Base-by-base conservation (phyloP, 2,797 vertebrate species). In the Acanthiza pusilla region DNA sequence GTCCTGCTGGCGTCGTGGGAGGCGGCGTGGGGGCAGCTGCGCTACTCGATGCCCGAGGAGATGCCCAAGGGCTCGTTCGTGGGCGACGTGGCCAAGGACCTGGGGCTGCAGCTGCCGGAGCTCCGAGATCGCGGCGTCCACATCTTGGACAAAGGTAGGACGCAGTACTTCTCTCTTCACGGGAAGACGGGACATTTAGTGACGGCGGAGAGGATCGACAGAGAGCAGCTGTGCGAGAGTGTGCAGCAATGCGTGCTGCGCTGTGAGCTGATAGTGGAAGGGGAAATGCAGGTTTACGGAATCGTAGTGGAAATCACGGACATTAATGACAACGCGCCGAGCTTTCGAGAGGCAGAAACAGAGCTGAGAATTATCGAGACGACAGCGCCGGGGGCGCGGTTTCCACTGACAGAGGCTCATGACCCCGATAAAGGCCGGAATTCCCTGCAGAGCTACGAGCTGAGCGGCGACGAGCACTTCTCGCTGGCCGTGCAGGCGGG, bases 11-110 rank as follows among this genome's bases (percentile, higher is more conserved):
- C 47, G 57, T 94, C 85, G 79, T 94, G 94, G 79, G 62, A 77
- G 16, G 76, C 67, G 61, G 55, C 79, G 25, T 94, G 93, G 51
- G 95, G 95, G 26, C 97, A 96, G 36, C 80, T 98, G 92, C 98
- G 97, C 60, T 99, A 99, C 95, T 98, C 97, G 57, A 97, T 99
- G 73, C 97, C 98, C 60, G 98, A 99, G 96, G 98, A 99, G 85
- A 91, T 98, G 8, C 61, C 61, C 40, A 63, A 63, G 40, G 61
- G 61, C 32, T 98, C 98, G 17, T 97, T 98, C 53, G 98, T 99
- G 85, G 98, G 98, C 13, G 47, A 48, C 23, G 92, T 99, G n/a
- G 98, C 98, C 65, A 98, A 98, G 89, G 98, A 99, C 93, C 54
- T 99, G 48, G 88, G 92, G 32, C 95, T 99, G 97, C 94, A 97